Evolutionary conservation across 1,140 invertebrate genomes (phyloP), one percentile per base, ranked within the genome.

Genomic region (Teleopsis dalmanni): DNA sequence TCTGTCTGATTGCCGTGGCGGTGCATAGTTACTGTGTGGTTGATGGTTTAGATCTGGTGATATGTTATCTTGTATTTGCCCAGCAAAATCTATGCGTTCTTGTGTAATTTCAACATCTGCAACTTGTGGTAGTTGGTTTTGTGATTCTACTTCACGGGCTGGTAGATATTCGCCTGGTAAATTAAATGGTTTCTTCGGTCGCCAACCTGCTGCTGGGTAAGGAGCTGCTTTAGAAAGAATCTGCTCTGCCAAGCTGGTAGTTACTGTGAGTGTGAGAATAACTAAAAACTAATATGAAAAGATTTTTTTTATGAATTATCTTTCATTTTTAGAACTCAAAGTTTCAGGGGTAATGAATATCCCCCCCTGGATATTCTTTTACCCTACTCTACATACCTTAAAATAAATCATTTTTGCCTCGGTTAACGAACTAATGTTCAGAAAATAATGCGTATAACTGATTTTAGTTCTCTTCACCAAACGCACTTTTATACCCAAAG

Each of bases 141-240:
- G 31, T 0, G 35, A 31, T n/a, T 5, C 13, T 11, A 34, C 36
- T 8, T 25, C 27, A 1, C 43, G 34, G 8, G 26, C 3, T 16
- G 42, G 45, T 11, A 37, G 36, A 49, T 47, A 52, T 45, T 59
- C 53, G 7, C 42, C 38, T 10, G 62, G 60, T n/a, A 64, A 29
- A 21, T 59, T 50, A 19, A 67, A 67, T 0, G 64, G 61, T 41
- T 56, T 50, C 11, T 42, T 37, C 2, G 65, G 65, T 7, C 62
- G 61, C 63, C 59, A 68, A 14, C 65, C 65, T 16, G 57, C 11
- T 0, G 65, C 35, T 2, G 62, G 47, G 54, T 69, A 69, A 1
- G 61, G 59, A 3, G 55, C 49, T 38, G 43, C 43, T 21, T 11
- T 16, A 5, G n/a, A n/a, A n/a, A n/a, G n/a, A n/a, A n/a, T n/a